A percentile compares a stretch with the other conserved stretches of the same genome.
These are phyloP conservation scores for Thecophora atra DNA, from an alignment of 2,888 invertebrate species.

Conservation along the genomic window DNA sequence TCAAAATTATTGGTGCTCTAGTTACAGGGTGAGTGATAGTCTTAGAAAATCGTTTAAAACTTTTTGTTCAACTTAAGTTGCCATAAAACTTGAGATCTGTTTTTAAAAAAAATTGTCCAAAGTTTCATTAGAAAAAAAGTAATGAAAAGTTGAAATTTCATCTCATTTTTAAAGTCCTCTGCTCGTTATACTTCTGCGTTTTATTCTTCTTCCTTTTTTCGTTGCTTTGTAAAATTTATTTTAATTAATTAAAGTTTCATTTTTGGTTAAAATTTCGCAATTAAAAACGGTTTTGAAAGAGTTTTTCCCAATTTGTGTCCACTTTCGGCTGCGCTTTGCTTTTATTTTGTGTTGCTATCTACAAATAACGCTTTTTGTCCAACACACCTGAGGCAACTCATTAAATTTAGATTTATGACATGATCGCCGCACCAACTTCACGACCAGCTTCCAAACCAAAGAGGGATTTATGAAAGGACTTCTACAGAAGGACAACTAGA, in stretches of 20 bases:
- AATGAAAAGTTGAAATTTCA: too few relatives aligned
- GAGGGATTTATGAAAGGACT: background rate
- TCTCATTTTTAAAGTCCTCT: too few relatives aligned
- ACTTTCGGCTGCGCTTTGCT: background rate
- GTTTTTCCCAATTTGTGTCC: background rate
- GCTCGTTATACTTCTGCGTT: too few relatives aligned
- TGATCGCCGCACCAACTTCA: background rate
- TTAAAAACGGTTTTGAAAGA: background rate
- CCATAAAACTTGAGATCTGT: too few relatives aligned
- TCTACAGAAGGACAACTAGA: background rate
- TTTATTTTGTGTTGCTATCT: background rate
- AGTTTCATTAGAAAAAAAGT: too few relatives aligned
- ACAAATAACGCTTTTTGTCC: background rate
- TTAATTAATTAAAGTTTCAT: background rate
- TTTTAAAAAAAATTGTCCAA: too few relatives aligned
- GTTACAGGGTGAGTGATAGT: too few relatives aligned
- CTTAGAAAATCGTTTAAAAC: too few relatives aligned
- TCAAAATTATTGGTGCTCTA: too few relatives aligned
- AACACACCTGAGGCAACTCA: constrained; percentile 9
- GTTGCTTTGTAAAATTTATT: background rate
- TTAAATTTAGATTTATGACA: constrained; percentile 20
- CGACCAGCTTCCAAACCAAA: background rate
- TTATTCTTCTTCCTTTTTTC: too few relatives aligned
- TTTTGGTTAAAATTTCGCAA: background rate
- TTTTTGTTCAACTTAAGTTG: too few relatives aligned